Evolutionary conservation across 2,797 vertebrate species (phyloP), one percentile per base, ranked within the genome.

Genomic region (Valencia hispanica): DNA sequence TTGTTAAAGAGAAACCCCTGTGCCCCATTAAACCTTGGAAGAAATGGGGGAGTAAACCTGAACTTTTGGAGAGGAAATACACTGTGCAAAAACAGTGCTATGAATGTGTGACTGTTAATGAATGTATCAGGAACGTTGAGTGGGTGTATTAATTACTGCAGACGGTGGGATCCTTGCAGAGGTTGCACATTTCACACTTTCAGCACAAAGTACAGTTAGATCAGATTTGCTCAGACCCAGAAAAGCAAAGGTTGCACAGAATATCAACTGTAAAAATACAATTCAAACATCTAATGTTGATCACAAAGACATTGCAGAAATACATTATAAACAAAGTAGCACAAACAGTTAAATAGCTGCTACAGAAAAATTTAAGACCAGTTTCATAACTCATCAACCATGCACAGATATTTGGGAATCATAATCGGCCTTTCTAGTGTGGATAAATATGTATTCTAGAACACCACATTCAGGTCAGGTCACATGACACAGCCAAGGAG

Each of bases 131-230:
- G 57, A 39, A 68, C 66, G 48, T 59, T 0, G 68, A 57, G 87
- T 82, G 75, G 63, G 75, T 78, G 80, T 69, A 53, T 74, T 81
- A 70, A 78, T 88, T 76, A 75, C 74, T 78, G 57, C 63, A 74
- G 47, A 45, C 53, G 25, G 61, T 59, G 22, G 41, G 36, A 25
- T 71, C 65, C 27, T 72, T 74, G 70, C 70, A 74, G 70, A 74
- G 77, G 79, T 82, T 80, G 74, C 74, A 82, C 59, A 79, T 88
- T 81, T 87, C 80, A 86, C 82, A 85, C 72, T 72, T 86, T 84
- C 74, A 90, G 84, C 72, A 80, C 57, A 86, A 85, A 82, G 77
- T 82, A 73, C 72, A 76, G 59, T 80, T 69, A 65, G 69, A 75
- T 69, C 27, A 75, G 57, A 66, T 78, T 84, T 76, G 72, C 75